Evolutionary conservation across 2,797 vertebrate genomes (phyloP), one percentile per base, ranked within the genome.

Genomic region (Scolopax rusticola): DNA sequence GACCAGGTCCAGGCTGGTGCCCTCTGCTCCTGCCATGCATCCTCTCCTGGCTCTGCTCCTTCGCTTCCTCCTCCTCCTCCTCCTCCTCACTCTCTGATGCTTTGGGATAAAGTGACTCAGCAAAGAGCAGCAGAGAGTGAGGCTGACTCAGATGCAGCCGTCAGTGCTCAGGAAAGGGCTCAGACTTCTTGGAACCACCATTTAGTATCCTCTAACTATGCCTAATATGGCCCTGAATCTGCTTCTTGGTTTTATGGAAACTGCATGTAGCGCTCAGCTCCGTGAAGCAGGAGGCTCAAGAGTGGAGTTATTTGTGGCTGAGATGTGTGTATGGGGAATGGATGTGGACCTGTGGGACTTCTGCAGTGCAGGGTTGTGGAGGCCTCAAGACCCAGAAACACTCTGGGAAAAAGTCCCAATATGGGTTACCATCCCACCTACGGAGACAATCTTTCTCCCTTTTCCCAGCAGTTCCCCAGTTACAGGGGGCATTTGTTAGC

Each of bases 111-210:
- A 90, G 83, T 96, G 96, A 93, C 77, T 96, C 83, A 95, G 94
- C 82, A 91, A 63, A 85, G 78, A 56, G 60, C 0, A 2, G 41
- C 47, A 90, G 82, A 57, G 82, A 74, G 23, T 2, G 16, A 82
- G 56, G 47, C 89, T 96, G 96, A 95, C 59, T 97, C 94, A 91
- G 70, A 82, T 4, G 5, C 20, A 36, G 84, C 83, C 9, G 3
- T 70, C 83, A 87, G 43, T 3, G 9, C 77, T 84, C 59, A 64
- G 87, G 80, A 96, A 96, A 84, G 69, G 20, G 36, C 70, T 94
- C 80, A 88, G 87, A 91, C 85, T 84, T 89, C 60, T 97, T 91
- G 95, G 90, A 96, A 91, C 25, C 59, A 79, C 63, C 28, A 38
- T 76, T 68, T 32, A 53, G 12, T 20, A 27, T 56, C 48, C 19